Evolutionary conservation across 2,797 vertebrate species (phyloP), one percentile per base, ranked within the genome.

Genomic region (Nasua narica): DNA sequence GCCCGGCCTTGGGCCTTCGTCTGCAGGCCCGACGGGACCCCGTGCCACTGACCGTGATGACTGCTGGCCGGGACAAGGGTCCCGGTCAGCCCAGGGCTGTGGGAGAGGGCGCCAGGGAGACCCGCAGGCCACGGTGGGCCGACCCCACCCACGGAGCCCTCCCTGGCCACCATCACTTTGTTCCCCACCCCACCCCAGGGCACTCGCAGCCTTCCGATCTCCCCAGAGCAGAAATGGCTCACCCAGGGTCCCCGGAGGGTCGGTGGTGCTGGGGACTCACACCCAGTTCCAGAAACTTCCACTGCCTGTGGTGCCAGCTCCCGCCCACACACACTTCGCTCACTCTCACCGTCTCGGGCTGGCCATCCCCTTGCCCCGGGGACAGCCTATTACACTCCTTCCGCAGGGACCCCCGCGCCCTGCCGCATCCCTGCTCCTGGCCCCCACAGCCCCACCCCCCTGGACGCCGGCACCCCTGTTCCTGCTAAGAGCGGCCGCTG

Each of bases 381-480:
- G 7, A 48, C 0, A 9, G 29, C 14, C 23, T 40, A 32, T 0
- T 14, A 52, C 32, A 40, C 2, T 1, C 46, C 27, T 25, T 35
- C 46, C 0, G 5, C 40, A 40, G 35, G 35, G 32, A 6, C 32
- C 25, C 21, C 0, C 1, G 35, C 6, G 0, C 16, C 54, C 40
- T 10, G 10, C 48, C 21, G 12, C 3, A 0, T 14, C 27, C 27
- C 37, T 0, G 48, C 19, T 29, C 14, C 18, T 0, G 5, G 50
- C 14, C 7, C 29, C 0, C 5, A 2, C 2, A 1, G 32, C 9
- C 70, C 23, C 0, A 0, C 37, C 27, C 35, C 4, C n/a, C 72
- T 1, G 4, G 43, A 4, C 13, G 0, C 3, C 11, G 3, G 5
- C 2, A 0, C 1, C 35, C 0, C 1, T 2, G 15, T 1, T 11